A percentile compares a stretch with the other conserved stretches of the same genome.
phyloP scores from a whole-genome alignment of 1,140 invertebrate genomes.

The Lepidotrigona ventralis region DNA sequence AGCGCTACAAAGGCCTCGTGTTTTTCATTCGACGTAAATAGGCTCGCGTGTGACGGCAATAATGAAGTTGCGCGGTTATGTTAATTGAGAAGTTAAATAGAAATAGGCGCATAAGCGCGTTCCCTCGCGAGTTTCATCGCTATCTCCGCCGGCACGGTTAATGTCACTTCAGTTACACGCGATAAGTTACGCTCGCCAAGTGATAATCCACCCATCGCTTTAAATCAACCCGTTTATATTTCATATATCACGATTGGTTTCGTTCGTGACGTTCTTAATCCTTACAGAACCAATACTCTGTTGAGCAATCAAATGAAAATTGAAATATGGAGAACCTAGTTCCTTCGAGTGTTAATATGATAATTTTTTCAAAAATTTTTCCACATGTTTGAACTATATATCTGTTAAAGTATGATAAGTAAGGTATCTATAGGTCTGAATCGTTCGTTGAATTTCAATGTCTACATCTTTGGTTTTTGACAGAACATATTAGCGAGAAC shows the following conservation, averaged over 20 bases:
- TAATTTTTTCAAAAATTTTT: too few relatives aligned
- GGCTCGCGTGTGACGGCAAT: slow-evolving; percentile 62
- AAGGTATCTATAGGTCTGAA: too few relatives aligned
- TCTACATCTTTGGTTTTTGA: too few relatives aligned
- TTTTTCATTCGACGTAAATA: slow-evolving; percentile 60
- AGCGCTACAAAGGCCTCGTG: slow-evolving; percentile 53
- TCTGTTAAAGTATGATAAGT: too few relatives aligned
- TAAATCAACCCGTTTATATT: slow-evolving; percentile 71
- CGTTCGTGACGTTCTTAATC: not conserved
- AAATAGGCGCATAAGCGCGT: slow-evolving; percentile 75
- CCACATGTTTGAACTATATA: too few relatives aligned
- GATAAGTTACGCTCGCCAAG: slow-evolving; percentile 8
- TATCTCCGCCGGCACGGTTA: slow-evolving; percentile 65
- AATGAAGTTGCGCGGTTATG: slow-evolving; percentile 74
- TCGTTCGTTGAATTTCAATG: too few relatives aligned
- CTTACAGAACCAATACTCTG: too few relatives aligned
- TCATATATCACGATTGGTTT: slow-evolving; percentile 8
- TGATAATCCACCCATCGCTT: slow-evolving; percentile 63
- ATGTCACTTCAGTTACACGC: slow-evolving; percentile 69
- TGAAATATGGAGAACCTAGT: too few relatives aligned
- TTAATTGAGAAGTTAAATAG: slow-evolving; percentile 78
- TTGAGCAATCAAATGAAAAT: too few relatives aligned
- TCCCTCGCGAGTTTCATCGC: slow-evolving; percentile 63
- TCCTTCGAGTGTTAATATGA: too few relatives aligned
- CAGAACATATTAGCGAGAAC: too few relatives aligned